These are phyloP conservation scores for Barnardius zonarius DNA, from an alignment of 2,113 vertebrate genomes.

Conservation along the genomic window DNA sequence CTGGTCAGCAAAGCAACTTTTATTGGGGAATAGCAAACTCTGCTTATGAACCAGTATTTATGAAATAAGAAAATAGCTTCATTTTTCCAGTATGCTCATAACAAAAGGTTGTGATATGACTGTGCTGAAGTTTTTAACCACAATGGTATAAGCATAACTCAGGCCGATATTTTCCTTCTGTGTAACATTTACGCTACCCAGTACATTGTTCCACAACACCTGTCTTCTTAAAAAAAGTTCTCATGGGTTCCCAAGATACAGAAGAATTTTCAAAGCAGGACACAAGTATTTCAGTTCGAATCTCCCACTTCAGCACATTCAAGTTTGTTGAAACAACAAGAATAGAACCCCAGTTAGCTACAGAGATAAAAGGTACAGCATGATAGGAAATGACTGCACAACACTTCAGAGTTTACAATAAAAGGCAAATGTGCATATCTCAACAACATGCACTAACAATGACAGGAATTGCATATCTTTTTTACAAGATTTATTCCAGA, in stretches of 20 bases:
- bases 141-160: not conserved
- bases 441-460: not conserved
- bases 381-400: not conserved
- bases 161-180: not conserved
- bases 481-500: not conserved
- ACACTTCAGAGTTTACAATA: not conserved
- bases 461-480: not conserved
- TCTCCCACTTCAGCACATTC: constrained; percentile 85
- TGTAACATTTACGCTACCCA: not conserved
- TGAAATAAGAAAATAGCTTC: not conserved
- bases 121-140: not conserved
- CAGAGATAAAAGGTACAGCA: not conserved
- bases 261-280: constrained; percentile 84
- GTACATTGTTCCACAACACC: constrained; percentile 55
- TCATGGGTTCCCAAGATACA: constrained; percentile 80
- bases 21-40: not conserved
- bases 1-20: not conserved
- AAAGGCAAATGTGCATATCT: not conserved
- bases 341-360: constrained; percentile 88
- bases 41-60: not conserved
- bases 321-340: constrained; percentile 81
- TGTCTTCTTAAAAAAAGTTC: constrained; percentile 80
- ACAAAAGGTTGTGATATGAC: not conserved
- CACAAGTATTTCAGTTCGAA: constrained; percentile 88
- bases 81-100: not conserved